A percentile compares a stretch with the other conserved stretches of the same genome.
These are phyloP conservation scores for Sinelater perroti DNA, from an alignment of 2,888 invertebrate species.

Conservation along the genomic window DNA sequence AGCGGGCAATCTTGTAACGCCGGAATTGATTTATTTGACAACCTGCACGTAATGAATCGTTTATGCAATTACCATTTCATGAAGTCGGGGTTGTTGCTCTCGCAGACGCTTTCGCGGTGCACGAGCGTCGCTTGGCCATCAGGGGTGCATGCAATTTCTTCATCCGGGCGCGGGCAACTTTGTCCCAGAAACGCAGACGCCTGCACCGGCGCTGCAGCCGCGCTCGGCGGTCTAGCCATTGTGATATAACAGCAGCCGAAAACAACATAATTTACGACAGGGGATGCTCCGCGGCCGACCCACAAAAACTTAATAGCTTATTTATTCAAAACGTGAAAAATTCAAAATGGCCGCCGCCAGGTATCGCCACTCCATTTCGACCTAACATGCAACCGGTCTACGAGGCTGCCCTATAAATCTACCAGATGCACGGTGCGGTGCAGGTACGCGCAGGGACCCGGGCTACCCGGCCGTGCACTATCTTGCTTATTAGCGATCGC, in stretches of 20 bases:
- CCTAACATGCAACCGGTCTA: conserved; percentile 47
- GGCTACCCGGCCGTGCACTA: no score
- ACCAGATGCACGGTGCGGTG: conserved; percentile 30
- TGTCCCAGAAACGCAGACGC: conserved; percentile 17
- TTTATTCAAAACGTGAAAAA: conserved; percentile 63
- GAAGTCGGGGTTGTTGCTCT: no score
- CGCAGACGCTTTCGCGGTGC: no score
- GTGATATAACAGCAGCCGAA: conserved; percentile 51
- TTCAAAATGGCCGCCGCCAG: conserved; percentile 61
- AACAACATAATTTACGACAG: conserved; percentile 62
- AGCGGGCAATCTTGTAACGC: no score
- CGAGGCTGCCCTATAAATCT: conserved; percentile 38
- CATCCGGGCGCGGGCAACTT: no score
- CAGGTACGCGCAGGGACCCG: no score
- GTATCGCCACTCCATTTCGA: conserved; percentile 42
- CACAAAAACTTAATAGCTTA: conserved; percentile 63
- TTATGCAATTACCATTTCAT: no score
- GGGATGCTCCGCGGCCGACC: conserved; percentile 57
- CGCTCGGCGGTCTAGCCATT: conserved; percentile 36
- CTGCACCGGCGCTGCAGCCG: conserved; percentile 21
- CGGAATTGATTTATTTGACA: no score
- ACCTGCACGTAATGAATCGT: no score
- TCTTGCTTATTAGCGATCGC: no score
- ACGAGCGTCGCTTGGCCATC: no score
- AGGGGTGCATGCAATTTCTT: no score